Evolutionary conservation across 2,888 invertebrate genomes (phyloP).

Genomic region (Chloroclysta siterata): DNA sequence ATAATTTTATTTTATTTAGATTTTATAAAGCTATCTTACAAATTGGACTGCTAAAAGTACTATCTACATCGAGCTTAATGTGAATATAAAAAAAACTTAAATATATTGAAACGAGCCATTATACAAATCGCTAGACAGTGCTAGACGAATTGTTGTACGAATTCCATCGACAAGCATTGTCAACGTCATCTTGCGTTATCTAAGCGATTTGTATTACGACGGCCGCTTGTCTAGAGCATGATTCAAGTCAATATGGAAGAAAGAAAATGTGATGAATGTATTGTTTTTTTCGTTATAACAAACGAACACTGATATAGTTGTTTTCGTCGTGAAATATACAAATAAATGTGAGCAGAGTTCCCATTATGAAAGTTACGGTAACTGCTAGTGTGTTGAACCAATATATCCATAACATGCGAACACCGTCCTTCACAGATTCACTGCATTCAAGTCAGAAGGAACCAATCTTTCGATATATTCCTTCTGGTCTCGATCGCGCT

Average conservation of each 20-base stretch:
- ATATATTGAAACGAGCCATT: neutral
- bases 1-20: constrained; percentile 60
- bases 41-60: constrained; percentile 54
- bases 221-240: neutral
- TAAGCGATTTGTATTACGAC: neutral
- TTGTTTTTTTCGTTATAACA: neutral
- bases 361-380: no score
- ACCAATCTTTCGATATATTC: neutral
- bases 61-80: constrained; percentile 38
- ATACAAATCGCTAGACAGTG: neutral
- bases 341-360: no score
- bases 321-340: no score
- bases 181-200: neutral
- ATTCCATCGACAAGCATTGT: neutral
- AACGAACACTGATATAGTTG: no score
- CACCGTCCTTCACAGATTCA: no score
- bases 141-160: neutral
- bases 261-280: neutral
- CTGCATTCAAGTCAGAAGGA: no score
- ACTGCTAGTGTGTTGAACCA: no score
- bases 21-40: constrained; percentile 54
- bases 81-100: constrained; percentile 21
- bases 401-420: no score
- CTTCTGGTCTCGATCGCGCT: constrained; percentile 39
- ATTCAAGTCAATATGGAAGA: neutral